Evolutionary conservation across 2,797 vertebrate genomes (phyloP).

Genomic region (Labeo calbasu): DNA sequence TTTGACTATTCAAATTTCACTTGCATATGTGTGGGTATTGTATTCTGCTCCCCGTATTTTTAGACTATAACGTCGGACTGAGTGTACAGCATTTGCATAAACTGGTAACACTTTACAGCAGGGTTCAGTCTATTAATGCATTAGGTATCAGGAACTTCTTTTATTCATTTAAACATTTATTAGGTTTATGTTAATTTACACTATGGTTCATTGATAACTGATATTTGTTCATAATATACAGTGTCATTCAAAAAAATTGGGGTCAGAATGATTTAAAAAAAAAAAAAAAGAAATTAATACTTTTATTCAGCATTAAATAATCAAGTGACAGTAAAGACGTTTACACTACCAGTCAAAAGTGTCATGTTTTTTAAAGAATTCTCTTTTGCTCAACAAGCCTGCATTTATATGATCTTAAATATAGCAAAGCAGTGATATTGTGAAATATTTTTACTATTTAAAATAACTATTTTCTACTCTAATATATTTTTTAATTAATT

Average conservation of each 20-base stretch:
- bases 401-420: too few species aligned
- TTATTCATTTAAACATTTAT: background rate
- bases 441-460: too few species aligned
- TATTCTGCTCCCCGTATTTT: background rate
- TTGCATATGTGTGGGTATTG: background rate
- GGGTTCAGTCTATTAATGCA: background rate
- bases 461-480: too few species aligned
- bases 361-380: too few species aligned
- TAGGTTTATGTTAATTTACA: background rate
- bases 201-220: background rate
- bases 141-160: background rate
- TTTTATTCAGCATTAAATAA: background rate
- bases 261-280: background rate
- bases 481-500: too few species aligned
- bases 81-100: background rate
- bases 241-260: background rate
- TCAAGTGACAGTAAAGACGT: too few species aligned
- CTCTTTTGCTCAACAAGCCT: too few species aligned
- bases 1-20: slow-evolving; percentile 34
- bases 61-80: slow-evolving; percentile 5
- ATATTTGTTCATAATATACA: background rate
- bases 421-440: too few species aligned
- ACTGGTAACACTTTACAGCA: background rate
- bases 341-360: too few species aligned
- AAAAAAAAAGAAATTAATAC: background rate